Base-by-base conservation (phyloP, 1,140 invertebrate genomes). In the Hypsibius dujardini region DNA sequence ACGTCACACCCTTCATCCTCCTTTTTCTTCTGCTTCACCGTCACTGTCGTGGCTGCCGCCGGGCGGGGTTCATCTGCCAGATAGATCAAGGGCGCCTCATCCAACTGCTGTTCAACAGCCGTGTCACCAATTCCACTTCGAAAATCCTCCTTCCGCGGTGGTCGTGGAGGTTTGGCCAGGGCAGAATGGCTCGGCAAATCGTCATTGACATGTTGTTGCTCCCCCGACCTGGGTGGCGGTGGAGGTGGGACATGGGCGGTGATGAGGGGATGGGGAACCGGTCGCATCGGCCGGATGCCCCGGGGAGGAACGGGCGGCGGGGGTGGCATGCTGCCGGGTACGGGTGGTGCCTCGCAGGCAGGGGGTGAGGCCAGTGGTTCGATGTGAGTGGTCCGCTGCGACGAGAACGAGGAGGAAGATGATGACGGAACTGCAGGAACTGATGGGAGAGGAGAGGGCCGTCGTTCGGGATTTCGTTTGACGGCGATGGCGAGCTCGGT, bases 401-500 rank as follows among this genome's bases (percentile, higher is more conserved):
- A 28, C 28, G 28, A 28, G 28, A 28, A 28, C 28, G 28, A 28
- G 28, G 50, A 7, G 50, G 50, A 56, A 56, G 50, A 7, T n/a
- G 50, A 7, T 56, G n/a, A 56, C 50, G n/a, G n/a, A n/a, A 56
- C 7, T 12, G 7, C 7, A n/a, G 50, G 7, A 28, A 47, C 3
- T 50, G 72, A 72, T 1, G 70, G 71, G 2, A 67, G 62, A 28
- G 73, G 70, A 46, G 72, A 70, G 69, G 47, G 70, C 46, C 42
- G 47, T 40, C 47, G 62, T 56, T 3, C 70, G 59, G 60, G 50
- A 45, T 73, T 69, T 46, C 45, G 15, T 60, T 47, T 7, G 1
- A 75, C 72, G 69, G 72, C 73, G 46, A 74, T 70, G 15, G 72
- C 72, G 72, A 74, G 74, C 0, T 74, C 71, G 59, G 75, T 74